Base-by-base conservation (phyloP, 2,888 invertebrate genomes). In the Bombylius major region DNA sequence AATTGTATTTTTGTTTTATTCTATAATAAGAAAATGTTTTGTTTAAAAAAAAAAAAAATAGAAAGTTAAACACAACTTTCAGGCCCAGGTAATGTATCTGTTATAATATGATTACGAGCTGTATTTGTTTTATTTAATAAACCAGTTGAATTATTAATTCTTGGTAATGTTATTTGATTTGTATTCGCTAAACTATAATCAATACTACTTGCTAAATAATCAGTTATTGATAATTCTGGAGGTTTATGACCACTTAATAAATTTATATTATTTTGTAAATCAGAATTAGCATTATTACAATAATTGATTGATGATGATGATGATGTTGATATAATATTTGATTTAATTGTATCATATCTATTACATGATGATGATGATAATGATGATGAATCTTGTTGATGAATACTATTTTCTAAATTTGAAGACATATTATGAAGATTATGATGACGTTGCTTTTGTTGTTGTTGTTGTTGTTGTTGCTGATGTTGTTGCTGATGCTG, bases 1-100 rank as follows among this genome's bases (percentile, higher is more conserved):
- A 23, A 23, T 23, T 23, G 23, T 23, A 23, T 23, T 23, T 23
- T 23, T 23, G 23, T 23, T 23, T 23, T 23, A 23, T 23, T 23
- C 23, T 23, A 23, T 23, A n/a, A 23, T 23, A 23, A 23, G 23
- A 23, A 23, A 23, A 23, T 23, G 23, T 23, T 23, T 23, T n/a
- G n/a, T n/a, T 23, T 23, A 23, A 23, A 23, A 23, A 23, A 23
- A 23, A 23, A 23, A 23, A 23, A 23, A 23, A 23, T 23, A 23
- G 3, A 23, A 23, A 48, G 14, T 81, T 82, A 90, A 70, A 90
- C 90, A 77, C 90, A 90, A 77, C 89, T 90, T 73, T 90, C 90
- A 47, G 89, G 90, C 59, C 90, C 90, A 39, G 90, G 90, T 71
- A 90, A 81, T 64, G 87, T 84, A 71, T 89, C 89, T 53, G 89